Conservation (phyloP, 2,797 vertebrate species). For the Spinus olivaceus region DNA sequence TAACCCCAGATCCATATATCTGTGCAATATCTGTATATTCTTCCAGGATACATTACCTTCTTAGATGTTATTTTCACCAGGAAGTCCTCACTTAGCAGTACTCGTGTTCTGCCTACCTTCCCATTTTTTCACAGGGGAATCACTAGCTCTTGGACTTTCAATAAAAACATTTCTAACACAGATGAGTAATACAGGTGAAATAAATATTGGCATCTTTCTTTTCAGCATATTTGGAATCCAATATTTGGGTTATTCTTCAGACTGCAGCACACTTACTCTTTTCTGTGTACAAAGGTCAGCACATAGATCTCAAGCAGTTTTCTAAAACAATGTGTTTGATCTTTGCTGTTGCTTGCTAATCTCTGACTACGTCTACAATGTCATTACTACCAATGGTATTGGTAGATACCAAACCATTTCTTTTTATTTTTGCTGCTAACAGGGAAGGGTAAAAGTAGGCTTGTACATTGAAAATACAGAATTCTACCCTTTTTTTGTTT, state of each 20-base stretch:
- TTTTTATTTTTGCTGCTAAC: neutral
- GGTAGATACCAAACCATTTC: neutral
- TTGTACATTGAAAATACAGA: slow-evolving; percentile 2
- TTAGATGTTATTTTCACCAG: neutral
- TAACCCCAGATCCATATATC: neutral
- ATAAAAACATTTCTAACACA: neutral
- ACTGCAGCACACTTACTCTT: neutral
- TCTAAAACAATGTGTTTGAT: slow-evolving; percentile 16
- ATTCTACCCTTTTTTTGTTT: neutral
- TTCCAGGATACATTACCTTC: neutral
- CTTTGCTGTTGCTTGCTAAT: slow-evolving; percentile 15
- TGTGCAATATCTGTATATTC: neutral
- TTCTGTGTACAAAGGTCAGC: neutral
- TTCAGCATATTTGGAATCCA: neutral
- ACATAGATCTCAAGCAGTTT: neutral
- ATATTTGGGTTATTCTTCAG: neutral
- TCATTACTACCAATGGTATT: neutral
- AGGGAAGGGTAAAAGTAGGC: neutral
- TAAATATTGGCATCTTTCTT: neutral
- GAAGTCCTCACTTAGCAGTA: neutral
- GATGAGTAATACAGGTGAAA: neutral
- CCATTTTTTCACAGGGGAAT: neutral
- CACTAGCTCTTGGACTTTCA: neutral
- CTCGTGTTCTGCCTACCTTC: neutral
- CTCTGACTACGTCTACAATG: neutral